Conservation (phyloP, 2,888 invertebrate species). For the Meiosimyza decipiens region DNA sequence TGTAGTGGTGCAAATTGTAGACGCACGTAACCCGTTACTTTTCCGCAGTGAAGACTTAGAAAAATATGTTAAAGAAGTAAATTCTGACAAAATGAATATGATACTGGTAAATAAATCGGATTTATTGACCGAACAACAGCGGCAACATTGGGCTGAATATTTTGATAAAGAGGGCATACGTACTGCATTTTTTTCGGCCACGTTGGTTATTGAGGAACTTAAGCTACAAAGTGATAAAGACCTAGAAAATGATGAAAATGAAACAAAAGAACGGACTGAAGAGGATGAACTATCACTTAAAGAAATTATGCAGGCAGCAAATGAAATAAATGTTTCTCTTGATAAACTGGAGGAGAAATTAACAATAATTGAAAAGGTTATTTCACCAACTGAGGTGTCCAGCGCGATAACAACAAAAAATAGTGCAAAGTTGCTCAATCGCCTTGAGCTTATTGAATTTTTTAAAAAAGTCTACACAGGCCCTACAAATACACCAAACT, state of each 20-base stretch:
- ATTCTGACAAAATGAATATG: conserved; percentile 78
- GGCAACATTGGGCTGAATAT: conserved; percentile 86
- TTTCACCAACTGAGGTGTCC: conserved; percentile 62
- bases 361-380: conserved; percentile 69
- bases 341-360: conserved; percentile 71
- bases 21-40: conserved; percentile 94
- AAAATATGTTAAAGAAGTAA: conserved; percentile 82
- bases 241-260: conserved; percentile 16
- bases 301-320: conserved; percentile 69
- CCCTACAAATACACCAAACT: conserved; percentile 66
- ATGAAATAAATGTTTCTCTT: conserved; percentile 70
- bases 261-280: conserved; percentile 13
- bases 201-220: conserved; percentile 71
- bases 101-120: conserved; percentile 97
- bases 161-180: conserved; percentile 78
- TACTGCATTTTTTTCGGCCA: conserved; percentile 93
- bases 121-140: conserved; percentile 82
- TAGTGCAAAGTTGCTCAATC: conserved; percentile 68
- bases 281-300: conserved; percentile 50
- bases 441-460: conserved; percentile 77
- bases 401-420: conserved; percentile 52
- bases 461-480: conserved; percentile 74
- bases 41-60: conserved; percentile 95
- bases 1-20: conserved; percentile 92
- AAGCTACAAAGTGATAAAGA: conserved; percentile 50